Conservation (phyloP, 1,140 invertebrate species). For the Caenorhabditis remanei region DNA sequence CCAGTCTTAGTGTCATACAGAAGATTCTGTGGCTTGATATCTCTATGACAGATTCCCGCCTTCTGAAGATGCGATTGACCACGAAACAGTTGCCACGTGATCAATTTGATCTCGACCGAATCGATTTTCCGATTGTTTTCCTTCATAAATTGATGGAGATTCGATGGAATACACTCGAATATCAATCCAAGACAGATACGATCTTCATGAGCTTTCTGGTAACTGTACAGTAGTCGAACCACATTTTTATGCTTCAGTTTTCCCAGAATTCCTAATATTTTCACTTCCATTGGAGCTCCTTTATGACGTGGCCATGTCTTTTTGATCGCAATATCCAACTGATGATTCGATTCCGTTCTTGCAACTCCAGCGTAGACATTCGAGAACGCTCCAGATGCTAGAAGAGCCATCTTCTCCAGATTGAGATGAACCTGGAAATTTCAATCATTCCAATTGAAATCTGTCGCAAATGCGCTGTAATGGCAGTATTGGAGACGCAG, state of each 20-base stretch:
- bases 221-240: slow-evolving; percentile 70
- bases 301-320: slow-evolving; percentile 68
- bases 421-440: slow-evolving; percentile 54
- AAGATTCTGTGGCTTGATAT: slow-evolving; percentile 73
- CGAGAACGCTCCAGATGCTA: slow-evolving; percentile 70
- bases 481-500: too few species aligned
- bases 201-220: slow-evolving; percentile 50
- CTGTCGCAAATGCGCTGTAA: too few species aligned
- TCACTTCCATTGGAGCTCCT: slow-evolving; percentile 53
- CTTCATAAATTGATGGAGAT: slow-evolving; percentile 64
- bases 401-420: slow-evolving; percentile 67
- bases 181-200: slow-evolving; percentile 58
- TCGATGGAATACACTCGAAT: slow-evolving; percentile 70
- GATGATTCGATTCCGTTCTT: neutral
- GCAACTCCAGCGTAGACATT: slow-evolving; percentile 69
- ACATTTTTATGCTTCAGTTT: slow-evolving; percentile 71
- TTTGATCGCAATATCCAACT: slow-evolving; percentile 68
- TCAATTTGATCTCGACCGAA: slow-evolving; percentile 69
- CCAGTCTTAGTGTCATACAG: slow-evolving; percentile 68
- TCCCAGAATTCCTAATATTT: slow-evolving; percentile 62
- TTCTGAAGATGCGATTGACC: slow-evolving; percentile 67
- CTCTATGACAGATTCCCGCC: slow-evolving; percentile 68
- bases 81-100: slow-evolving; percentile 72
- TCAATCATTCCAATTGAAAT: too few species aligned
- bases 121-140: slow-evolving; percentile 54